Percentiles rank a stretch among this genome's conserved stretches.
Evolutionary conservation across 2,797 vertebrate genomes (phyloP).

Genomic region (Vireo griseus): DNA sequence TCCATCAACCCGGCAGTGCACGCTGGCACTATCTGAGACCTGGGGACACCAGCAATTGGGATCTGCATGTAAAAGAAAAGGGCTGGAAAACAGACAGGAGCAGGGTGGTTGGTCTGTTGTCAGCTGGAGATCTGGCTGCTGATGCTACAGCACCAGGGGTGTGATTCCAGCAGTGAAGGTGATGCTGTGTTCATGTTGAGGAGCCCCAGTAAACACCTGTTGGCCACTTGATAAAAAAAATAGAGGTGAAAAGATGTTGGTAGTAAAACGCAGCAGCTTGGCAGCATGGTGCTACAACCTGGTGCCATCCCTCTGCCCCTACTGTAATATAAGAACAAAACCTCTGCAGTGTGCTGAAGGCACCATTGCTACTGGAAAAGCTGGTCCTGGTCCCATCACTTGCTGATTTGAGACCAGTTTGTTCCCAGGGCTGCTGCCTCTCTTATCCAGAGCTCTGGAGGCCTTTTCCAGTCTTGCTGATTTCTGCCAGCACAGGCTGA

Average conservation of each 20-base stretch:
- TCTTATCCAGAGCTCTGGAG: not conserved
- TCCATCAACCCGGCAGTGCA: not conserved
- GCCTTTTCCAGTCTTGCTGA: not conserved
- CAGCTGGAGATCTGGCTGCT: not conserved
- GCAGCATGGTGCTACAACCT: not conserved
- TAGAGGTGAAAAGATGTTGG: not conserved
- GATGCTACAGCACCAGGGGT: not conserved
- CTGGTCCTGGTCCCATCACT: not conserved
- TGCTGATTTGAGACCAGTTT: not conserved
- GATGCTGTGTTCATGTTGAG: not conserved
- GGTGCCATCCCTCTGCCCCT: not conserved
- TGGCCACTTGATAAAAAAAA: not conserved
- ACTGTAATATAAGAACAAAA: not conserved
- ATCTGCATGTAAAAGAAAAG: not conserved
- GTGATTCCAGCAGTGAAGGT: not conserved
- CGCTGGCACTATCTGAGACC: not conserved
- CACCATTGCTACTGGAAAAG: not conserved
- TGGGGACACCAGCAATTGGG: not conserved
- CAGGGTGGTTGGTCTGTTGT: not conserved
- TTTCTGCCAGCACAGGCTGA: not conserved
- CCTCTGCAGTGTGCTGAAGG: not conserved
- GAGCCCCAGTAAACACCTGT: not conserved
- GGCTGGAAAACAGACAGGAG: not conserved
- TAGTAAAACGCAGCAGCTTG: not conserved
- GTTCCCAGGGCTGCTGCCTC: not conserved